A percentile compares a stretch with the other conserved stretches of the same genome.
Conservation (phyloP, 2,113 vertebrate species). For the Axis porcinus region DNA sequence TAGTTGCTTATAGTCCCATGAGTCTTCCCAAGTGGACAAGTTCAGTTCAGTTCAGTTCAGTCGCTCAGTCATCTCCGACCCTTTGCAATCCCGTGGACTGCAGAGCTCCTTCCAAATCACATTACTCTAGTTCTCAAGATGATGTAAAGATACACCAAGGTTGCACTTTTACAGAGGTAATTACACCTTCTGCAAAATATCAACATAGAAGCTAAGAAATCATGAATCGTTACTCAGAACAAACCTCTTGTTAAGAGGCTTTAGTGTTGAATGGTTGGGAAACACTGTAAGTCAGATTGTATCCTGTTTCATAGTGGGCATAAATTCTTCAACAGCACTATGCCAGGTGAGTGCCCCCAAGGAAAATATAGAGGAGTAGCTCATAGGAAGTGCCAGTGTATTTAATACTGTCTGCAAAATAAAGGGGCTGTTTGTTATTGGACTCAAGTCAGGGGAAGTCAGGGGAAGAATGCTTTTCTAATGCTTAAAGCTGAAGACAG, state of each 20-base stretch:
- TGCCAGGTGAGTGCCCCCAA: neutral
- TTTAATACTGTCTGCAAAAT: neutral
- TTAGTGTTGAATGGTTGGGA: neutral
- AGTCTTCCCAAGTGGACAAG: neutral
- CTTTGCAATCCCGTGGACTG: neutral
- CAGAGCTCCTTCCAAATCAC: neutral
- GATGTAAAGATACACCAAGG: neutral
- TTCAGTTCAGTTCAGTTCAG: neutral
- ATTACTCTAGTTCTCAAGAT: neutral
- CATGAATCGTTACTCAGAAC: neutral
- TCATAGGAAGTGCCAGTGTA: neutral
- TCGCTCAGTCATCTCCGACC: fast-evolving
- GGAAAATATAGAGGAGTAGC: neutral
- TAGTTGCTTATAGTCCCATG: neutral
- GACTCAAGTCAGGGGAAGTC: neutral
- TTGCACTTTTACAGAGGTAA: neutral
- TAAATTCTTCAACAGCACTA: neutral
- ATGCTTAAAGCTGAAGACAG: neutral
- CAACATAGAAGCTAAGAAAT: neutral
- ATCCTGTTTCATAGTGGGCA: neutral
- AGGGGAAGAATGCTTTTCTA: neutral
- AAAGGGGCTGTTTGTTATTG: neutral
- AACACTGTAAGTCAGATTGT: neutral
- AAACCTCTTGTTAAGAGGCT: neutral
- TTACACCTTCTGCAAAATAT: neutral